Evolutionary conservation across 2,797 vertebrate genomes (phyloP).

Genomic region (Ispidina picta): DNA sequence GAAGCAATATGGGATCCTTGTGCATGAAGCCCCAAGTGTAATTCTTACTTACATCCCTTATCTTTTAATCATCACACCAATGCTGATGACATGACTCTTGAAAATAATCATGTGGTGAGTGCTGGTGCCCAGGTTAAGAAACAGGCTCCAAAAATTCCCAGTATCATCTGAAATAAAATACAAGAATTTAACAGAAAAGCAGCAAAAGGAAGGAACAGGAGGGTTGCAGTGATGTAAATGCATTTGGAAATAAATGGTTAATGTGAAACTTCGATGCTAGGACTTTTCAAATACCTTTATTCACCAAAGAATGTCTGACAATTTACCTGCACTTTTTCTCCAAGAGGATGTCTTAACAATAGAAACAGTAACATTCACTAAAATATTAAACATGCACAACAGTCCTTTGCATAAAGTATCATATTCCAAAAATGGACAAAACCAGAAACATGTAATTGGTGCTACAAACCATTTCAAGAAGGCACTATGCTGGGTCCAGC

Average conservation of each 20-base stretch:
- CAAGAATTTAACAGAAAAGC: neutral
- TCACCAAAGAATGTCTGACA: conserved; percentile 13
- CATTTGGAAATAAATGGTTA: neutral
- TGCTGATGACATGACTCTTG: neutral
- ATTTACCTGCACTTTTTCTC: neutral
- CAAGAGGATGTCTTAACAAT: neutral
- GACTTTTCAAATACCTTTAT: neutral
- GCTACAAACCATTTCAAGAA: neutral
- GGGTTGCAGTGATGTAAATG: accelerated
- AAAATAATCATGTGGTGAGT: neutral
- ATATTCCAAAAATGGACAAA: neutral
- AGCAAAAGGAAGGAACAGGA: neutral
- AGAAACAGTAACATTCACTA: neutral
- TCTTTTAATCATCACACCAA: neutral
- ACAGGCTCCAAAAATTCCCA: neutral
- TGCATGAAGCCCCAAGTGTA: neutral
- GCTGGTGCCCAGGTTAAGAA: neutral
- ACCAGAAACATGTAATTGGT: neutral
- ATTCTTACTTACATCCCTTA: neutral
- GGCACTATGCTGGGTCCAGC: neutral
- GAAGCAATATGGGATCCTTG: neutral
- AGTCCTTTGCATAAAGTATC: neutral
- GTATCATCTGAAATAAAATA: neutral
- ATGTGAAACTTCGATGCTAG: neutral
- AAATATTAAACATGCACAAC: neutral